phyloP scores from a whole-genome alignment of 2,888 invertebrate genomes.

The Galeruca laticollis region DNA sequence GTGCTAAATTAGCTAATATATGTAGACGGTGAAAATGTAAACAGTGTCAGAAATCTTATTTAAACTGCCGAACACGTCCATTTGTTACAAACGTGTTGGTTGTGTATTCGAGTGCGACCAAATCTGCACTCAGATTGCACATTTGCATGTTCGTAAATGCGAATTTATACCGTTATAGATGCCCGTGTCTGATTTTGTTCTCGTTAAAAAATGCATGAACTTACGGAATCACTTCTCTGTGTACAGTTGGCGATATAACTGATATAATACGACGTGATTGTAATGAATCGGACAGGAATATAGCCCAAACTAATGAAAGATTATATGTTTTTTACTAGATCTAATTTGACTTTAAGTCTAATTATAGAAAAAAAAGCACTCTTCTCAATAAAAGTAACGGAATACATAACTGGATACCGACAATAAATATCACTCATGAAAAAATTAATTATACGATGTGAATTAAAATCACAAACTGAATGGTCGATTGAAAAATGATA shows the following conservation, averaged over 20 bases:
- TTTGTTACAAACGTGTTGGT: constrained; percentile 14
- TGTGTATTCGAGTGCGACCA: constrained; percentile 6
- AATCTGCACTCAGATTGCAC: constrained; percentile 21
- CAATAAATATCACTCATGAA: too few species aligned
- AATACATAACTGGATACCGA: too few species aligned
- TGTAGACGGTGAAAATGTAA: constrained; percentile 21
- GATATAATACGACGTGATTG: not conserved
- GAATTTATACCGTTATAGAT: constrained; percentile 4
- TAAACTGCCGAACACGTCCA: constrained; percentile 13
- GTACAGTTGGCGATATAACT: not conserved
- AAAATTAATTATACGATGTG: too few species aligned
- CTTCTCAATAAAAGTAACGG: too few species aligned
- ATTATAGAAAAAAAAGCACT: too few species aligned
- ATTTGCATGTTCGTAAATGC: constrained; percentile 13
- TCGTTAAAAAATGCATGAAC: not conserved
- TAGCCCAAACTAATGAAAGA: too few species aligned
- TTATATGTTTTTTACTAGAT: too few species aligned
- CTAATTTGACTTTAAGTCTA: too few species aligned
- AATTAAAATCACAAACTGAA: too few species aligned
- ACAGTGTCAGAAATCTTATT: constrained; percentile 29
- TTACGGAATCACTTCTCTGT: not conserved
- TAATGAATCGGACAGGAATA: not conserved
- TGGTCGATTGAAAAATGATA: too few species aligned
- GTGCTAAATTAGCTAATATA: constrained; percentile 35
- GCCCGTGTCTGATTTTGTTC: not conserved